Evolutionary conservation across 2,113 vertebrate genomes (phyloP), one percentile per base, ranked within the genome.

Genomic region (Syngnathus scovelli): DNA sequence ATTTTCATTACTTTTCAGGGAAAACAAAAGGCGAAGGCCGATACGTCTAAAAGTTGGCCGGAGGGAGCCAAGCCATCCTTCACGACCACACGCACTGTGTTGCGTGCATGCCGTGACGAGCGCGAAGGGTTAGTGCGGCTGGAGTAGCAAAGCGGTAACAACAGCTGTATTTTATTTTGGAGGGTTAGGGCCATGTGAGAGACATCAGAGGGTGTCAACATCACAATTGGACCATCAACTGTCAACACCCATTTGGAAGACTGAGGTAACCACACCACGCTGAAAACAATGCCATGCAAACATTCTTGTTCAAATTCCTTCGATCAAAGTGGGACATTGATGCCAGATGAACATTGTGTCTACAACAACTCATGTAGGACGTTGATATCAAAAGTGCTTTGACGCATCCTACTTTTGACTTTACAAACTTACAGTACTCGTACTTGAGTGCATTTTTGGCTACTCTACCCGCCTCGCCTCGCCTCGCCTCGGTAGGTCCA

Each of bases 101-200:
- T 27, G 27, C 27, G 27, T 27, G 27, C 27, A 33, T 36, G 27
- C 18, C 27, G n/a, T 19, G 36, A 60, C 51, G 36, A 64, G 23
- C 62, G 41, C 5, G 54, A 19, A 58, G 48, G 71, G 60, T 33
- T 16, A 58, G 55, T 15, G 23, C 27, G 55, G 27, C 19, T 12
- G 38, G 10, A 63, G 38, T 1, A 33, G 66, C 12, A 13, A 27
- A 64, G 13, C 55, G 64, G 44, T 18, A 58, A 64, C 15, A 64
- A 16, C 61, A 71, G 61, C 36, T 67, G 67, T 12, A 68, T 59
- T 59, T 62, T 10, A 68, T 33, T 48, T 69, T 80, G 21, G 36
- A 74, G 6, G 43, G 46, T 33, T 33, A 33, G 27, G 27, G 27
- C 27, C 27, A 38, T 15, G 52, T 41, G n/a, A 37, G 61, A 64